phyloP scores from a whole-genome alignment of 2,797 vertebrate genomes.

The Spinibarbus caldwelli region DNA sequence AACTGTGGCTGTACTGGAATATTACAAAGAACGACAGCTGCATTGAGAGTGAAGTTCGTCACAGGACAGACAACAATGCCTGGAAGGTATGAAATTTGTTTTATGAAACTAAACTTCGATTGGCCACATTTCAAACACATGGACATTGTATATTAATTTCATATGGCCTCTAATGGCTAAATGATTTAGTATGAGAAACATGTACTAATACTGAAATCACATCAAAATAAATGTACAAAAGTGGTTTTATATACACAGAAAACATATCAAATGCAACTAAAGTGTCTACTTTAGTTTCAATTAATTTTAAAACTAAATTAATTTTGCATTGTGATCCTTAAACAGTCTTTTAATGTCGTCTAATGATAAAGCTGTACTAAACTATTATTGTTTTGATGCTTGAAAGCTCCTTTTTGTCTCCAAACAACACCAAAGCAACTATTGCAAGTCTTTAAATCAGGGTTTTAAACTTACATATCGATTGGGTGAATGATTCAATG shows the following conservation, averaged over 20 bases:
- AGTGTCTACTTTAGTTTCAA: neutral
- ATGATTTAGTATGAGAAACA: neutral
- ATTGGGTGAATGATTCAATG: no score
- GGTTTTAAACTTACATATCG: no score
- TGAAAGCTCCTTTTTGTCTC: no score
- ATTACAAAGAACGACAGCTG: conserved; percentile 64
- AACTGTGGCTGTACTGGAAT: conserved; percentile 84
- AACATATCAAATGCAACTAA: neutral
- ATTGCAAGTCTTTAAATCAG: no score
- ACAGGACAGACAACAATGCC: conserved; percentile 74
- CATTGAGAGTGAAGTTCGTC: conserved; percentile 77
- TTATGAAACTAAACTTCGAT: neutral
- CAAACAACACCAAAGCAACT: no score
- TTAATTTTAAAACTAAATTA: neutral
- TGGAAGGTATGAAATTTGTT: conserved; percentile 76
- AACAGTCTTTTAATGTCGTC: neutral
- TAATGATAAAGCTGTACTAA: neutral
- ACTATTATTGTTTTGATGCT: no score
- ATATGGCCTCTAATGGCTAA: neutral
- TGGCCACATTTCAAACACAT: no score
- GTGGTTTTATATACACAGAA: neutral
- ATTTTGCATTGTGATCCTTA: neutral
- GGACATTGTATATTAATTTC: neutral
- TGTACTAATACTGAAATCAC: neutral
- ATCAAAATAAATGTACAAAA: neutral